phyloP scores from a whole-genome alignment of 2,797 vertebrate genomes.

The Silurus lanzhouensis region DNA sequence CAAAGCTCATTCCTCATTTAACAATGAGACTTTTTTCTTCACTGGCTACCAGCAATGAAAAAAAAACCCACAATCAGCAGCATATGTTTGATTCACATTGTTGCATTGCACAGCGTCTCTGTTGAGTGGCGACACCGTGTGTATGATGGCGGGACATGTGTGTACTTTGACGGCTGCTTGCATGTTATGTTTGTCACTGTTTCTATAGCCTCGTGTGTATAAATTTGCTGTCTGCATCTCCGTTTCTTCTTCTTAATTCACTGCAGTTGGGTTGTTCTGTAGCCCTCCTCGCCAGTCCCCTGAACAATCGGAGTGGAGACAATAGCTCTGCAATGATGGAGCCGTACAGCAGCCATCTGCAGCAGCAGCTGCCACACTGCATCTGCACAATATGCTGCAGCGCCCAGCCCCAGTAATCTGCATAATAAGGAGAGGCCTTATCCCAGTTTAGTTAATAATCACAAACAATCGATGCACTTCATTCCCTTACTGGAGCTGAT shows the following conservation, averaged over 20 bases:
- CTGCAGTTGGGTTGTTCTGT: conserved; percentile 89
- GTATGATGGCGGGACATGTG: conserved; percentile 68
- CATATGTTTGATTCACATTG: conserved; percentile 81
- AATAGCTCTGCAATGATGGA: conserved; percentile 99
- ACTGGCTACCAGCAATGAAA: conserved; percentile 35
- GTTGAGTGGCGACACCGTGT: conserved; percentile 77
- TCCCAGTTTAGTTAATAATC: conserved; percentile 99
- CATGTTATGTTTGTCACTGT: conserved; percentile 75
- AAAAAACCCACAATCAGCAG: conserved; percentile 62
- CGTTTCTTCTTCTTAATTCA: conserved; percentile 83
- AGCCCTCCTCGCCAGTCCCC: conserved; percentile 86
- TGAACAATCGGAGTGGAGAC: conserved; percentile 93
- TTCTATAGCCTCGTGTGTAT: conserved; percentile 80
- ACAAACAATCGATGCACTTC: conserved; percentile 96
- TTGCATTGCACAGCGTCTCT: conserved; percentile 78
- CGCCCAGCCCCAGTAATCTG: conserved; percentile 98
- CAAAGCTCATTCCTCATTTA: conserved; percentile 35
- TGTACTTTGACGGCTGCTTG: conserved; percentile 70
- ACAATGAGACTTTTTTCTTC: conserved; percentile 57
- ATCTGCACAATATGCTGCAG: conserved; percentile 99
- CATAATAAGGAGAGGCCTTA: conserved; percentile 99
- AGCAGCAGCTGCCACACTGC: conserved; percentile 99
- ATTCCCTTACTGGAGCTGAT: conserved; percentile 89
- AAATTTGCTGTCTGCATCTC: conserved; percentile 81
- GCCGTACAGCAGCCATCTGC: conserved; percentile 99